Conservation (phyloP, 2,797 vertebrate genomes). For the Pseudochromis fuscus region DNA sequence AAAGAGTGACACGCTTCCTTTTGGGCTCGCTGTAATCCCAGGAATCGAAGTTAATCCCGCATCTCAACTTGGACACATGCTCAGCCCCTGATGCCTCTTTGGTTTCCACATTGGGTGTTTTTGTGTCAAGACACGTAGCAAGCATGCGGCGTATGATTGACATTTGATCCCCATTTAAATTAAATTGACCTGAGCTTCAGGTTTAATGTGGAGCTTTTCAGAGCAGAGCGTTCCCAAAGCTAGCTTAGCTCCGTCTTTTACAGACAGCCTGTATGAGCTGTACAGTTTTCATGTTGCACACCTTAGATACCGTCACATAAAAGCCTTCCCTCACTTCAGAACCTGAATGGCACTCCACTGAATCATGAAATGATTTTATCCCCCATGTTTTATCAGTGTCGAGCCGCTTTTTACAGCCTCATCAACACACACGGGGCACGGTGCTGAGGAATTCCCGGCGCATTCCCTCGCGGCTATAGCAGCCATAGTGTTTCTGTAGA, state of each 20-base stretch:
- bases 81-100: constrained; percentile 41
- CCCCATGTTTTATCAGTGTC: constrained; percentile 39
- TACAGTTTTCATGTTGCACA: constrained; percentile 7
- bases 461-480: constrained; percentile 29
- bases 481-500: constrained; percentile 50
- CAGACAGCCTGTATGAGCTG: constrained; percentile 1
- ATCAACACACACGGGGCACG: constrained; percentile 15
- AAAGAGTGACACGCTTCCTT: constrained; percentile 65
- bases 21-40: constrained; percentile 61
- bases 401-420: constrained; percentile 41
- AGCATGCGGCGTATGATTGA: constrained; percentile 1
- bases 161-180: not conserved
- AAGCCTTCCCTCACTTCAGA: constrained; percentile 30
- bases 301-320: constrained; percentile 43
- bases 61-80: constrained; percentile 55
- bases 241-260: not conserved
- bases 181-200: not conserved
- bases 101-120: constrained; percentile 5
- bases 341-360: constrained; percentile 40
- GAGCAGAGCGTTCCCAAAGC: not conserved
- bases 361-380: constrained; percentile 50
- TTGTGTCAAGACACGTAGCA: not conserved
- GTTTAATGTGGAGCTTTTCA: not conserved
- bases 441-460: constrained; percentile 39
- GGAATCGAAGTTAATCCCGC: constrained; percentile 65